Evolutionary conservation across 2,113 vertebrate genomes (phyloP), one percentile per base, ranked within the genome.

Genomic region (Hippocampus abdominalis): DNA sequence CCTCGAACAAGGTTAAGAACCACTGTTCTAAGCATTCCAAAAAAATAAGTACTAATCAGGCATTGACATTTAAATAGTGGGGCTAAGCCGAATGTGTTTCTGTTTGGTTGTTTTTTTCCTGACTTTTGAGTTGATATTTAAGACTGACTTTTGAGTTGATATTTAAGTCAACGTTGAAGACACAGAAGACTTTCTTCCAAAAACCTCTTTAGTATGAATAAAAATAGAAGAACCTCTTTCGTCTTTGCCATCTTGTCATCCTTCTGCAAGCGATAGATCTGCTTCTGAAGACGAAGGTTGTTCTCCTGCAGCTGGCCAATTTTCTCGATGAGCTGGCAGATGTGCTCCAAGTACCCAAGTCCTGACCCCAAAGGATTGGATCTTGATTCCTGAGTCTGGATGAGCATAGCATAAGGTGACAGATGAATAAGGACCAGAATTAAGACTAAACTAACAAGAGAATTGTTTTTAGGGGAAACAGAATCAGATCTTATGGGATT

Each of bases 241-340:
- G 92, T 89, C 62, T 90, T 92, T 61, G 80, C 86, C 84, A 89
- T 87, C 70, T 87, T 89, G 77, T 86, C 74, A 1, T 92, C 91
- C 62, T 92, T 94, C 83, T 95, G 91, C 81, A 95, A 86, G 75
- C 76, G 61, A 66, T 91, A 93, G 49, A 95, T 86, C 86, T 94
- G 92, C 60, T 91, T 93, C 81, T 95, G 94, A 54, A 96, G 88
- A 65, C 64, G 87, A 1, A 94, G 80, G 76, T 95, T 95, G 74
- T 91, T 90, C 66, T 96, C 94, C 86, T 95, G 95, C 18, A 95
- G 91, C 70, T 94, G 94, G 15, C 92, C 92, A 12, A 96, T 95
- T 88, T 93, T 96, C 86, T 95, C 93, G 3, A 96, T 92, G 46
- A 95, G 92, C 36, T 95, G 94, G 74, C 94, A 96, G 68, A 96